These are phyloP conservation scores for Melozone crissalis DNA, from an alignment of 2,113 vertebrate species.

Conservation along the genomic window DNA sequence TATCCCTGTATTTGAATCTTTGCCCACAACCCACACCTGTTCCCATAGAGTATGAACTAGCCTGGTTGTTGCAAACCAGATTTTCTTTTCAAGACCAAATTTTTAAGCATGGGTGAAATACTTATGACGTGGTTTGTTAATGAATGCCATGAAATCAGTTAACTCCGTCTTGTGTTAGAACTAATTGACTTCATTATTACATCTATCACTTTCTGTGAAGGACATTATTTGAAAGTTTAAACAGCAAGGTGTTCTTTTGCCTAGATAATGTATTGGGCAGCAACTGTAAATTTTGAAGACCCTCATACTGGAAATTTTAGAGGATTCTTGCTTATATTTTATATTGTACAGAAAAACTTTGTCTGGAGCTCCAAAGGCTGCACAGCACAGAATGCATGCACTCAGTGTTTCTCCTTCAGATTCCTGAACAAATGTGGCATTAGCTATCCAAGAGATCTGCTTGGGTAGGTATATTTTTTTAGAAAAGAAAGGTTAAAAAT, in stretches of 20 bases:
- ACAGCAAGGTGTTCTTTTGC: neutral
- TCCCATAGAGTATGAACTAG: neutral
- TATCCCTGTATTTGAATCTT: neutral
- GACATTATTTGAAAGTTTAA: neutral
- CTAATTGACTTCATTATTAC: neutral
- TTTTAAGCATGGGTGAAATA: neutral
- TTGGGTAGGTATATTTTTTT: neutral
- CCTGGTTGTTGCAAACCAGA: neutral
- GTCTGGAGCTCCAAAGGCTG: neutral
- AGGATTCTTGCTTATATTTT: neutral
- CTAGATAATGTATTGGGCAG: neutral
- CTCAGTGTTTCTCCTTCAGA: neutral
- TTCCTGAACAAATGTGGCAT: neutral
- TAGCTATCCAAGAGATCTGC: neutral
- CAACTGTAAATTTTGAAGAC: neutral
- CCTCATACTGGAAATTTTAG: neutral
- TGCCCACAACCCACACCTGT: neutral
- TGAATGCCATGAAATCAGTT: neutral
- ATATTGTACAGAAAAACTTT: neutral
- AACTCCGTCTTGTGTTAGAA: neutral
- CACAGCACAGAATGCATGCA: neutral
- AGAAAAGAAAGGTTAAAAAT: neutral
- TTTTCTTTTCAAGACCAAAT: neutral
- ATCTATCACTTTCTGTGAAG: neutral
- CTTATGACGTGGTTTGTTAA: neutral